Evolutionary conservation across 2,113 vertebrate genomes (phyloP).

Genomic region (Anarrhichthys ocellatus): DNA sequence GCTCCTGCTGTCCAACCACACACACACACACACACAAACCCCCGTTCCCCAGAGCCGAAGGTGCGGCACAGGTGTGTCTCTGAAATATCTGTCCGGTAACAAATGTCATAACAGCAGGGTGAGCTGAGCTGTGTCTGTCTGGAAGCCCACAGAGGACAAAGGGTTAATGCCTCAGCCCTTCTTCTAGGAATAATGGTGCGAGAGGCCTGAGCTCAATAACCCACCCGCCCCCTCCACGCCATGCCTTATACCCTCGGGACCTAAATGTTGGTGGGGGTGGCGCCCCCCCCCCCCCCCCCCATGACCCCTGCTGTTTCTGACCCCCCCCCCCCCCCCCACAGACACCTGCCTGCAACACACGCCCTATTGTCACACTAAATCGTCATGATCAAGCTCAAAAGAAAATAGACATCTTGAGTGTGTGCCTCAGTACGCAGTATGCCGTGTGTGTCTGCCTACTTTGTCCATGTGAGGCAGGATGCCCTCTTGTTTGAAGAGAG

Average conservation of each 20-base stretch:
- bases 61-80: constrained; percentile 5
- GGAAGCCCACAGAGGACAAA: constrained; percentile 59
- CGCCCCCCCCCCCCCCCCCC: constrained; percentile 15
- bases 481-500: background rate
- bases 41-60: background rate
- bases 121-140: constrained; percentile 36
- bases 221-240: constrained; percentile 8
- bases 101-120: background rate
- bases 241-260: constrained; percentile 40
- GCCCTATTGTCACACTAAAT: constrained; percentile 48
- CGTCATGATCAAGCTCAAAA: constrained; percentile 5
- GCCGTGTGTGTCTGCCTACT: background rate
- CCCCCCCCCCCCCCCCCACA: constrained; percentile 17
- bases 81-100: background rate
- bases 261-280: constrained; percentile 34
- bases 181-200: constrained; percentile 55
- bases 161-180: constrained; percentile 52
- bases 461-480: background rate
- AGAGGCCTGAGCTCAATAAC: constrained; percentile 47
- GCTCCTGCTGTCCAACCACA: background rate
- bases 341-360: constrained; percentile 39
- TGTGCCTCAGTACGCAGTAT: background rate
- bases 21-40: background rate
- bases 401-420: constrained; percentile 5
- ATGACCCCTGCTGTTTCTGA: constrained; percentile 46